Evolutionary conservation across 2,113 vertebrate genomes (phyloP).

Genomic region (Poeciliopsis prolifica): DNA sequence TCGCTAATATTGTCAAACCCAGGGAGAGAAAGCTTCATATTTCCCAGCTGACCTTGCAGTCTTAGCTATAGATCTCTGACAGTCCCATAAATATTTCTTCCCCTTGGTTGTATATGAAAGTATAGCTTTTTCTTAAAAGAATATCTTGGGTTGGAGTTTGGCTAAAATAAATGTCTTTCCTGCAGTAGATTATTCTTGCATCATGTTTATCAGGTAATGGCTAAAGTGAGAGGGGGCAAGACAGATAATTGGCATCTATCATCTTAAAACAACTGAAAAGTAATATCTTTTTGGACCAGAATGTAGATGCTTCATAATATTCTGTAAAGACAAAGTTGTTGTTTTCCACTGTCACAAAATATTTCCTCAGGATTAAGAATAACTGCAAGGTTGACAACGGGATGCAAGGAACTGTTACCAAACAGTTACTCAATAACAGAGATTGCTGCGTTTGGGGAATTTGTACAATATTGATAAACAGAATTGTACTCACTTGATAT

Average conservation of each 20-base stretch:
- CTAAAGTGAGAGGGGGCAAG: neutral
- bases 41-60: slow-evolving; percentile 63
- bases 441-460: too few relatives aligned
- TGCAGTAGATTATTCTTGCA: neutral
- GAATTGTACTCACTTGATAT: neutral
- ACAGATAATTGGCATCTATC: neutral
- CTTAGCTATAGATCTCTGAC: slow-evolving; percentile 44
- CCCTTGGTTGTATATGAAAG: slow-evolving; percentile 61
- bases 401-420: neutral
- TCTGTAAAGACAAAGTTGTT: neutral
- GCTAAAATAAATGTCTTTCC: neutral
- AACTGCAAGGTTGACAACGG: neutral
- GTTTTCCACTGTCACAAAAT: neutral
- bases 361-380: neutral
- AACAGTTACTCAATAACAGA: too few relatives aligned
- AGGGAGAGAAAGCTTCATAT: slow-evolving; percentile 62
- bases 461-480: neutral
- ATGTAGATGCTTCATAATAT: neutral
- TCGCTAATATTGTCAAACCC: slow-evolving; percentile 76
- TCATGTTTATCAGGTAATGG: neutral
- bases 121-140: slow-evolving; percentile 12
- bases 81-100: slow-evolving; percentile 22
- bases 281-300: neutral
- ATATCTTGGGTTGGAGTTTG: neutral
- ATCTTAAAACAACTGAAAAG: neutral